Conservation (phyloP, 2,113 vertebrate genomes). For the Oryzias curvinotus region DNA sequence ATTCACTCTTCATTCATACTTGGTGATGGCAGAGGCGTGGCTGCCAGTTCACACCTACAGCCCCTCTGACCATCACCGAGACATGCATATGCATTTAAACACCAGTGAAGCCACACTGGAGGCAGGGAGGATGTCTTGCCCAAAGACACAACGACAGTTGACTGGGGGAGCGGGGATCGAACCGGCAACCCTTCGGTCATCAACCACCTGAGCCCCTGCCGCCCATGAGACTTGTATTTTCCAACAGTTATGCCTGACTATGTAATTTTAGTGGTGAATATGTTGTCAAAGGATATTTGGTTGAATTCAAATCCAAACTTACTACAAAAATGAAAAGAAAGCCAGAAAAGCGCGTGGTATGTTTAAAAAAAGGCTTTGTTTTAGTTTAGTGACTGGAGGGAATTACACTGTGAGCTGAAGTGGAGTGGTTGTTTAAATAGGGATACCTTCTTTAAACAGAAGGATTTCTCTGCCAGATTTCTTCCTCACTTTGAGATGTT, state of each 20-base stretch:
- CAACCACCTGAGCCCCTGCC: too few relatives aligned
- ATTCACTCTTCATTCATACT: too few relatives aligned
- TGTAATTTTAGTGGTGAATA: conserved; percentile 4
- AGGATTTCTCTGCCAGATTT: conserved; percentile 49
- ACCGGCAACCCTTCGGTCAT: too few relatives aligned
- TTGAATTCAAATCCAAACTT: conserved; percentile 7
- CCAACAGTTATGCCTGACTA: neutral
- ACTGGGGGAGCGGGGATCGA: too few relatives aligned
- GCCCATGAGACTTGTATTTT: too few relatives aligned
- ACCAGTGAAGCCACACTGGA: too few relatives aligned
- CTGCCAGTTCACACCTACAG: too few relatives aligned
- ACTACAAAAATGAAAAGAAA: neutral
- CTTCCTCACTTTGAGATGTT: conserved; percentile 31
- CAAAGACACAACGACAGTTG: too few relatives aligned
- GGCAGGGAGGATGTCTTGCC: too few relatives aligned
- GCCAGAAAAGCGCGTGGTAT: neutral
- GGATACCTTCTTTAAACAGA: conserved; percentile 72
- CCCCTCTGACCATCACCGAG: too few relatives aligned
- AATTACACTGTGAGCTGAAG: conserved; percentile 65
- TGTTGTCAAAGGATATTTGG: neutral
- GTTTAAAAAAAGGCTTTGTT: conserved; percentile 33
- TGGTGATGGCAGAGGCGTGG: too few relatives aligned
- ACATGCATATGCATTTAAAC: too few relatives aligned
- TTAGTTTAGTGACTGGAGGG: conserved; percentile 63
- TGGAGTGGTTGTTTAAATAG: conserved; percentile 71